Conservation (phyloP, 2,113 vertebrate genomes). For the Platichthys flesus region DNA sequence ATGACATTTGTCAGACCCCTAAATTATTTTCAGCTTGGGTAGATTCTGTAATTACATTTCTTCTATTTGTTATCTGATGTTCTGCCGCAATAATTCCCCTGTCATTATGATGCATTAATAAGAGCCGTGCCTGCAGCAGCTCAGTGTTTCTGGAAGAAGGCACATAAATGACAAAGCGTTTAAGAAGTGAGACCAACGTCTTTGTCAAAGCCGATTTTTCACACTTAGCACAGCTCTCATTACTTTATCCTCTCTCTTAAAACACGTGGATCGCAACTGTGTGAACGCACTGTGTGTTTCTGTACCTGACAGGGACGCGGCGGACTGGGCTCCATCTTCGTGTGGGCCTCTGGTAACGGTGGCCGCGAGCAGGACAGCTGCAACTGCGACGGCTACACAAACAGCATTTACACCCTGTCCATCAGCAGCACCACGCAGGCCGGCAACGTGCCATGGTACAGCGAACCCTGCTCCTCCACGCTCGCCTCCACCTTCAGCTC, state of each 20-base stretch:
- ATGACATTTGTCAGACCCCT: constrained; percentile 49
- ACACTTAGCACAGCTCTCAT: constrained; percentile 26
- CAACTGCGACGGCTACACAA: constrained; percentile 99
- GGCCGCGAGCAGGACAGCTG: constrained; percentile 97
- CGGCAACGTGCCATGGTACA: constrained; percentile 98
- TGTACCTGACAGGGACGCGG: constrained; percentile 86
- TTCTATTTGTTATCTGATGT: constrained; percentile 53
- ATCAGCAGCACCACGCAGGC: constrained; percentile 98
- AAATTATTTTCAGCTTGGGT: constrained; percentile 47
- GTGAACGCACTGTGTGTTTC: constrained; percentile 5
- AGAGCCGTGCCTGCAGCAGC: constrained; percentile 38
- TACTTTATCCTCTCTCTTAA: constrained; percentile 12
- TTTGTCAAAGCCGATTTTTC: constrained; percentile 44
- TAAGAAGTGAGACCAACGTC: constrained; percentile 37
- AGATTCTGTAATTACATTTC: constrained; percentile 64
- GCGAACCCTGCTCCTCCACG: constrained; percentile 98
- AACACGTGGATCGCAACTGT: not conserved
- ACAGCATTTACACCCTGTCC: constrained; percentile 98
- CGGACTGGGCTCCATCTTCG: constrained; percentile 95
- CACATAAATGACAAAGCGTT: constrained; percentile 38
- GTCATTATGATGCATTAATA: constrained; percentile 63
- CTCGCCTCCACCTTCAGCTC: constrained; percentile 98
- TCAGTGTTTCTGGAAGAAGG: constrained; percentile 37
- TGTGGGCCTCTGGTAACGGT: constrained; percentile 98
- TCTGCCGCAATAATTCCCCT: constrained; percentile 29